phyloP scores from a whole-genome alignment of 2,888 invertebrate genomes.

The Acanthoscelides obtectus region DNA sequence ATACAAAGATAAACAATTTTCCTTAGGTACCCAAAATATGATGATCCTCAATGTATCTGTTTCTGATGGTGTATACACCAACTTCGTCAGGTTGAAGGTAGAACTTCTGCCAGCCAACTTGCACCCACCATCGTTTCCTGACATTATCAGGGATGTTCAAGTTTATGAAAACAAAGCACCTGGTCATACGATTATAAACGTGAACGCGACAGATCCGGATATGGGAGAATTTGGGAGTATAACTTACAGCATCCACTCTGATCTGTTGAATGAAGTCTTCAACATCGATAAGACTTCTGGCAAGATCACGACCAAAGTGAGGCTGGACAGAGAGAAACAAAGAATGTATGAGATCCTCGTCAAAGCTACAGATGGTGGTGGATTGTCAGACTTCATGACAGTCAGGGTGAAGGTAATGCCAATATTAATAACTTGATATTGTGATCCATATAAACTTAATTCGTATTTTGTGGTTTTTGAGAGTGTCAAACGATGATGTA shows the following conservation, averaged over 20 bases:
- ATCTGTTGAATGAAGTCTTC: slow-evolving; percentile 67
- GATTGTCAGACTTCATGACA: slow-evolving; percentile 68
- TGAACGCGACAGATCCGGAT: slow-evolving; percentile 79
- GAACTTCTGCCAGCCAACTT: slow-evolving; percentile 74
- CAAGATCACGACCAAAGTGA: slow-evolving; percentile 57
- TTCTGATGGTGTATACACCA: slow-evolving; percentile 92
- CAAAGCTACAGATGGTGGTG: slow-evolving; percentile 77
- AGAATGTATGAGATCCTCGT: slow-evolving; percentile 71
- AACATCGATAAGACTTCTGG: slow-evolving; percentile 68
- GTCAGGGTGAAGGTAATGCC: slow-evolving; percentile 63
- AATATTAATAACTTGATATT: too few species aligned
- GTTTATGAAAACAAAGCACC: slow-evolving; percentile 76
- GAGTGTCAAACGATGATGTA: too few species aligned
- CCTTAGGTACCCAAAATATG: slow-evolving; percentile 25
- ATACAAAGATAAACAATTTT: slow-evolving; percentile 35
- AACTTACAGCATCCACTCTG: slow-evolving; percentile 74
- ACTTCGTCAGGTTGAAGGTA: slow-evolving; percentile 77
- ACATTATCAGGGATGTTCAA: slow-evolving; percentile 69
- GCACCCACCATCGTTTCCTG: slow-evolving; percentile 73
- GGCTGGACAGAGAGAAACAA: slow-evolving; percentile 70
- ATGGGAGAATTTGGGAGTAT: slow-evolving; percentile 71
- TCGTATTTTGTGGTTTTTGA: too few species aligned
- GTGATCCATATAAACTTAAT: too few species aligned
- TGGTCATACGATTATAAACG: slow-evolving; percentile 66
- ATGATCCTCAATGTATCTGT: slow-evolving; percentile 86